Base-by-base conservation (phyloP, 2,888 invertebrate species). In the Hydrotaea cyrtoneurina region DNA sequence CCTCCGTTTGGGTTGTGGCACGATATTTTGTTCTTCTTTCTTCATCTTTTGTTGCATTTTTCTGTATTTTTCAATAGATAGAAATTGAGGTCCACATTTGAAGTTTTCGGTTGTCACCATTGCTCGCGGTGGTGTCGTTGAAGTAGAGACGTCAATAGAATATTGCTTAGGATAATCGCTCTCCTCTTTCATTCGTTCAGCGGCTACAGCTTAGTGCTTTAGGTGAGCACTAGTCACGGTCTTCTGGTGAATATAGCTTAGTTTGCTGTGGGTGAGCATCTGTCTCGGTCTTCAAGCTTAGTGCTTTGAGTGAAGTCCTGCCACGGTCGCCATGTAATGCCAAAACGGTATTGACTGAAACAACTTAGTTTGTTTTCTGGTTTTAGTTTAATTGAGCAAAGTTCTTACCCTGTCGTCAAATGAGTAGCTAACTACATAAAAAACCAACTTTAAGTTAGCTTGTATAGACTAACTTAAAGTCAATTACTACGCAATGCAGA, bases 1-100 rank as follows among this genome's bases (percentile, higher is more conserved):
- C n/a, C 53, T 53, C n/a, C 53, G 53, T 53, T 53, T 53, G 53
- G 53, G 53, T 53, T 53, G 53, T 53, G 53, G 53, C n/a, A 53
- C n/a, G 4, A 15, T 53, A 53, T 8, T 10, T 53, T 13, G 11
- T 53, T 53, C 53, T n/a, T n/a, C n/a, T 53, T n/a, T 8, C 11
- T 53, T 53, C 39, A 8, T 39, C 39, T 39, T 39, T 39, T 39
- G 5, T 39, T 11, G 53, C 53, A 8, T 53, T 53, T n/a, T 53
- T n/a, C n/a, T 8, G 53, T 53, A n/a, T 53, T 53, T n/a, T n/a
- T 53, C 39, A 39, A 39, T 39, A 39, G 39, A 8, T 39, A 39
- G 11, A 39, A 11, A 11, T 39, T 39, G 39, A 53, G 53, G 53
- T n/a, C n/a, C n/a, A 53, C 53, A 13, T 53, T n/a, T 53, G 4